These are phyloP conservation scores for Actinia tenebrosa DNA, from an alignment of 64 coral and sea anemone species.

Conservation along the genomic window DNA sequence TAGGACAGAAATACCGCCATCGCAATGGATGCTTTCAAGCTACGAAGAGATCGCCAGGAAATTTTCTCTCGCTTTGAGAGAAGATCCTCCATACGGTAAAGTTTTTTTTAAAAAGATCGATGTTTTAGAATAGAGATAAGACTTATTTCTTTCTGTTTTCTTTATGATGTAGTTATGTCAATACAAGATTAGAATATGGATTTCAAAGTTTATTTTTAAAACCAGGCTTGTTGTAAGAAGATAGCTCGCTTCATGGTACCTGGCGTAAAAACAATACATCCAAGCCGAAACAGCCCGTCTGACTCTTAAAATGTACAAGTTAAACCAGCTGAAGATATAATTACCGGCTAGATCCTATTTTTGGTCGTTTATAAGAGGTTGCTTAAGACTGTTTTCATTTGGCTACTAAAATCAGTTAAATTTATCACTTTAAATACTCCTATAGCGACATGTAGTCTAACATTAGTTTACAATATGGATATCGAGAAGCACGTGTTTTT, in stretches of 20 bases:
- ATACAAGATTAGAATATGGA: not conserved
- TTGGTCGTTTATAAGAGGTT: not conserved
- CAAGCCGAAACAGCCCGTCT: not conserved
- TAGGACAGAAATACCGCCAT: slow-evolving; percentile 21
- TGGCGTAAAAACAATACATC: not conserved
- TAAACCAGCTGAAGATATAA: too few relatives aligned
- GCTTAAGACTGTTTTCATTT: not conserved
- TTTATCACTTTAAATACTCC: too few relatives aligned
- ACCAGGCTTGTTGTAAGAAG: not conserved
- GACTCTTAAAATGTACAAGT: too few relatives aligned
- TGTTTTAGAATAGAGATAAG: slow-evolving; percentile 7
- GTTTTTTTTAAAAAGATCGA: not conserved
- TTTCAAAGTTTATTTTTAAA: slow-evolving; percentile 15
- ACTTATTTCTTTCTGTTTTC: not conserved
- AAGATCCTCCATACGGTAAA: slow-evolving; percentile 53
- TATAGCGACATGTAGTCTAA: not conserved
- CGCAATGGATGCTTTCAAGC: slow-evolving; percentile 46
- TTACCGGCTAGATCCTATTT: not conserved
- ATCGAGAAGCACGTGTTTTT: not conserved
- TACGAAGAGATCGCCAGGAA: slow-evolving; percentile 34
- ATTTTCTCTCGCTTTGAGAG: slow-evolving; percentile 26
- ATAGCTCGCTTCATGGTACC: not conserved
- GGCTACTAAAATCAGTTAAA: not conserved
- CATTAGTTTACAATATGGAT: not conserved
- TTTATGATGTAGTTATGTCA: not conserved